phyloP scores from a whole-genome alignment of 2,113 vertebrate species.

The Phodopus roborovskii region DNA sequence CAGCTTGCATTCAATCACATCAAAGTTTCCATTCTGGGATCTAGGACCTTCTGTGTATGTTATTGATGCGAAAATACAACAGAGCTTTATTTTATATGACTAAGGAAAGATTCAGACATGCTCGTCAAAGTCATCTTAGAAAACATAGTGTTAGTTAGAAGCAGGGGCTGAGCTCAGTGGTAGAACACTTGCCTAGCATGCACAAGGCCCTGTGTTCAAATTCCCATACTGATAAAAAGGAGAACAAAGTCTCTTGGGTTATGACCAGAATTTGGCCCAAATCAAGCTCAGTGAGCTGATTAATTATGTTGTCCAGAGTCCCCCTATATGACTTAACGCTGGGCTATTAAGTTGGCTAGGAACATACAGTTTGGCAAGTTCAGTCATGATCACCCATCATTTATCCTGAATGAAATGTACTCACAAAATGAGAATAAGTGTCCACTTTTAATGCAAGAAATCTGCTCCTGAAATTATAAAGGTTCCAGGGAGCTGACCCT shows the following conservation, averaged over 20 bases:
- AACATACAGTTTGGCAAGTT: not conserved
- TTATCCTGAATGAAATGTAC: not conserved
- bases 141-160: not conserved
- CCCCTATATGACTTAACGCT: not conserved
- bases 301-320: not conserved
- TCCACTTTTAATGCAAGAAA: not conserved
- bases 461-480: slow-evolving; percentile 29
- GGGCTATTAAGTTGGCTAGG: not conserved
- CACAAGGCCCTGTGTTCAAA: not conserved
- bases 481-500: not conserved
- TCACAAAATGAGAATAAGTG: not conserved
- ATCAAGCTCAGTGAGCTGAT: not conserved
- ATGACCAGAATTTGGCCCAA: not conserved
- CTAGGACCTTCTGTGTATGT: not conserved
- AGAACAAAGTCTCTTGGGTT: not conserved
- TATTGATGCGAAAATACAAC: slow-evolving; percentile 26
- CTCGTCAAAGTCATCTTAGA: not conserved
- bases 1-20: not conserved
- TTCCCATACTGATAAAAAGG: not conserved
- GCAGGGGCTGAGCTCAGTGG: not conserved
- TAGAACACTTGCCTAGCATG: not conserved
- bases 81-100: not conserved
- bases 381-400: not conserved
- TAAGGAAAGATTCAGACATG: not conserved
- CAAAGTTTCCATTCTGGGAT: not conserved